Evolutionary conservation across 2,113 vertebrate species (phyloP), one percentile per base, ranked within the genome.

Genomic region (Chloropsis cyanopogon): DNA sequence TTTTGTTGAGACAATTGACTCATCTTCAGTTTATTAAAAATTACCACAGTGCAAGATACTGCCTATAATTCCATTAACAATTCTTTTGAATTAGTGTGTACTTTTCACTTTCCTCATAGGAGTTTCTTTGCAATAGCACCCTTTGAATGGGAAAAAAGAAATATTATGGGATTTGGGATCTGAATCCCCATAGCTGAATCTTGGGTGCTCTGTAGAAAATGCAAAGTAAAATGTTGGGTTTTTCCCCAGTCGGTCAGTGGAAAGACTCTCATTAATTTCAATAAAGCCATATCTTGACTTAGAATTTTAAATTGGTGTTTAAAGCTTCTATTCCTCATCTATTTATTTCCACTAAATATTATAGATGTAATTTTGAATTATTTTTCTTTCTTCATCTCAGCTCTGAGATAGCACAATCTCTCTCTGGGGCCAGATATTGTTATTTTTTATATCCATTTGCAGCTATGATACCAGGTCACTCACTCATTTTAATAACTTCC

Each of bases 401-500:
- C 7, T 72, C 16, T 50, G 54, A 76, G 14, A 28, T 25, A 60
- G 49, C 33, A 50, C 21, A 28, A 5, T 35, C 10, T 81, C 33
- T 64, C 37, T 69, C 14, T 68, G 14, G 4, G 4, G 6, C 6
- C 44, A 84, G 69, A 4, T 42, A 33, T 9, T 78, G 29, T 60
- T 92, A 73, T 53, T 84, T 92, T 92, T 66, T 47, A 33, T 20
- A 53, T 54, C 7, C 12, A 31, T 65, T 69, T 92, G 33, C 33
- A 66, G 19, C 8, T 82, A 21, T 59, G 33, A 72, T 66, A 70
- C 16, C 29, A 63, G 29, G 50, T 73, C 54, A 59, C 21, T 85
- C 29, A 77, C 29, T 75, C 16, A 54, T 86, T 92, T 87, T 69
- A 82, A 44, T 71, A 89, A 75, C 52, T 86, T 91, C 21, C 18